Evolutionary conservation across 2,113 vertebrate species (phyloP), one percentile per base, ranked within the genome.

Genomic region (Pica pica): DNA sequence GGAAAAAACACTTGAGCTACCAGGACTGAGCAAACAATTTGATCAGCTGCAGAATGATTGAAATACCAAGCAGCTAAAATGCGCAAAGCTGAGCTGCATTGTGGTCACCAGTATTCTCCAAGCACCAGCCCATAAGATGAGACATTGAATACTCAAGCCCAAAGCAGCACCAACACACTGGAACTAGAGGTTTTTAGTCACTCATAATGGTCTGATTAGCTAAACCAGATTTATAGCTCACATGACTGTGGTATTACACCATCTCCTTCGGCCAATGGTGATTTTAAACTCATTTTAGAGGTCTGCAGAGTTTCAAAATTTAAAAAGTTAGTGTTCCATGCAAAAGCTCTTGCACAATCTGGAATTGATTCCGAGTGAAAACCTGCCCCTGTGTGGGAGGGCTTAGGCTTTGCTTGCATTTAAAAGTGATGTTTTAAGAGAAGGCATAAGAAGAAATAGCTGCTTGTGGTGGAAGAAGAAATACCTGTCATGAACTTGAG

Each of bases 51-150:
- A 50, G 79, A 65, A 46, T 67, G 30, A 71, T 8, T 74, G 39
- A 81, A 89, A 81, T 21, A 59, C 17, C 56, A 47, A 60, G 12
- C 2, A 27, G 60, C 11, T 61, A 33, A 81, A 88, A 16, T 13
- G 11, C 13, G 10, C 2, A 1, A 27, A 44, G 5, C 21, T 68
- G 42, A 47, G 42, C 27, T 52, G 6, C 0, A 0, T 5, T 49
- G 17, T 6, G 50, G n/a, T 26, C 59, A 42, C 5, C 35, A 57
- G 44, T 9, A 74, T 19, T 56, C 71, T 46, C 59, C 75, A 49
- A 44, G 53, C 37, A 63, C 21, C 20, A n/a, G 16, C 26, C 24
- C 20, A 2, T 28, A 4, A 26, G 46, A 27, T 44, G 10, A 44
- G 21, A 23, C 2, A 2, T 3, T 61, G 33, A 61, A 49, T 8